These are phyloP conservation scores for Phaenicophaeus curvirostris DNA, from an alignment of 2,797 vertebrate genomes.

Conservation along the genomic window DNA sequence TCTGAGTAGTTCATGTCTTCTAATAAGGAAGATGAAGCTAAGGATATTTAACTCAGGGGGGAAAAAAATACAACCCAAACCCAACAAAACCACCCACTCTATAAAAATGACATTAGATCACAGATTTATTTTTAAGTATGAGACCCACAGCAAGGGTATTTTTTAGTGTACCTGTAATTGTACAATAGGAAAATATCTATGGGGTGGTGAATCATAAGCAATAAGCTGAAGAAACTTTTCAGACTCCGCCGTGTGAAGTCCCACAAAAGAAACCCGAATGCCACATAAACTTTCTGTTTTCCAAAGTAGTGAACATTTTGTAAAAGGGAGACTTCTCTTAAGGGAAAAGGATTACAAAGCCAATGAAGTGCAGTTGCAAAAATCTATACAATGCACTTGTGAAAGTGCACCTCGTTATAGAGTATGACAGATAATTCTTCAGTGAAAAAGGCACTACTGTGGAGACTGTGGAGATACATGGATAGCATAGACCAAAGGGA, in stretches of 20 bases:
- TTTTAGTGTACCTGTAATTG: background rate
- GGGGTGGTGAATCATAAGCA: background rate
- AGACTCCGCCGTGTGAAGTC: background rate
- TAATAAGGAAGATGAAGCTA: background rate
- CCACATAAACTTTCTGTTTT: constrained; percentile 6
- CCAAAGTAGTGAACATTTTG: constrained; percentile 1
- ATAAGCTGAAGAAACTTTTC: background rate
- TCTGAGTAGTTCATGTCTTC: background rate
- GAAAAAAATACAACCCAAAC: rapidly evolving
- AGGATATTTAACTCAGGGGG: background rate
- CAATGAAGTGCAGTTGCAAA: constrained; percentile 37
- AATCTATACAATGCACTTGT: constrained; percentile 54
- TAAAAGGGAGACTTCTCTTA: constrained; percentile 8
- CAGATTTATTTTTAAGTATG: background rate
- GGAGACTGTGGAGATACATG: background rate
- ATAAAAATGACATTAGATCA: background rate
- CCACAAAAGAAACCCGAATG: background rate
- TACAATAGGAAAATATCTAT: background rate
- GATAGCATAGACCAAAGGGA: constrained; percentile 3
- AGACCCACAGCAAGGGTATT: background rate
- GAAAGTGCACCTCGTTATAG: constrained; percentile 49
- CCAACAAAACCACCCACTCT: background rate
- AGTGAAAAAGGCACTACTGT: background rate
- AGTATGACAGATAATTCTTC: constrained; percentile 53
- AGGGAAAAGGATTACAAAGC: constrained; percentile 44